A percentile compares a stretch with the other conserved stretches of the same genome.
phyloP scores from a whole-genome alignment of 2,113 vertebrate species.

The Gobius niger region DNA sequence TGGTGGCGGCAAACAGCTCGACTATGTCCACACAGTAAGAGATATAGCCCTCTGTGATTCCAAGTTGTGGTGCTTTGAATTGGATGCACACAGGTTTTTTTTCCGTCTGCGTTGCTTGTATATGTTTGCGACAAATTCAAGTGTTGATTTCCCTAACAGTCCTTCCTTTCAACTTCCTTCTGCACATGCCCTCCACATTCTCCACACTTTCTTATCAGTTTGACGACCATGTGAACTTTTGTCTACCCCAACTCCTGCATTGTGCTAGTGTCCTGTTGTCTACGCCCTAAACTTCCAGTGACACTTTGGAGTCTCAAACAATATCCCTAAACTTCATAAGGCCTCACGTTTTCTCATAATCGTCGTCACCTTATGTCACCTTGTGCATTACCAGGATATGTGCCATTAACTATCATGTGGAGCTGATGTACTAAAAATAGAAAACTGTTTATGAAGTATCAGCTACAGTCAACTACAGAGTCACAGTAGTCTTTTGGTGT shows the following conservation, averaged over 20 bases:
- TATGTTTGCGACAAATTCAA: slow-evolving; percentile 20
- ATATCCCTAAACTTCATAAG: slow-evolving; percentile 20
- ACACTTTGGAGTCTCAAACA: slow-evolving; percentile 3
- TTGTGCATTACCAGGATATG: neutral
- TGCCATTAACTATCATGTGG: neutral
- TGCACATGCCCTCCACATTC: neutral
- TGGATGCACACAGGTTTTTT: neutral
- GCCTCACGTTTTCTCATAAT: slow-evolving; percentile 11
- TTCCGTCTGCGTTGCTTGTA: slow-evolving; percentile 7
- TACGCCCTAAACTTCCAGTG: slow-evolving; percentile 21
- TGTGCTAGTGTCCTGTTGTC: slow-evolving; percentile 63
- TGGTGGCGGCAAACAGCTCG: slow-evolving; percentile 8
- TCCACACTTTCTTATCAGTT: slow-evolving; percentile 25
- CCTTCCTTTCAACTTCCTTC: slow-evolving; percentile 50
- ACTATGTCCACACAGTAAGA: slow-evolving; percentile 23
- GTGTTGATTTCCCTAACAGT: neutral
- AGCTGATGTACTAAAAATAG: slow-evolving; percentile 3
- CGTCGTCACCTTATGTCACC: slow-evolving; percentile 5
- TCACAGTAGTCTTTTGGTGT: neutral
- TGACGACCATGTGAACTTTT: slow-evolving; percentile 13
- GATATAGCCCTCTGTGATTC: neutral
- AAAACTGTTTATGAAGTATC: neutral
- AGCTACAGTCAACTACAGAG: neutral
- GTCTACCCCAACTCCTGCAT: slow-evolving; percentile 20
- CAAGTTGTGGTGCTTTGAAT: neutral